phyloP scores from a whole-genome alignment of 2,888 invertebrate genomes.

The Zele albiditarsus region DNA sequence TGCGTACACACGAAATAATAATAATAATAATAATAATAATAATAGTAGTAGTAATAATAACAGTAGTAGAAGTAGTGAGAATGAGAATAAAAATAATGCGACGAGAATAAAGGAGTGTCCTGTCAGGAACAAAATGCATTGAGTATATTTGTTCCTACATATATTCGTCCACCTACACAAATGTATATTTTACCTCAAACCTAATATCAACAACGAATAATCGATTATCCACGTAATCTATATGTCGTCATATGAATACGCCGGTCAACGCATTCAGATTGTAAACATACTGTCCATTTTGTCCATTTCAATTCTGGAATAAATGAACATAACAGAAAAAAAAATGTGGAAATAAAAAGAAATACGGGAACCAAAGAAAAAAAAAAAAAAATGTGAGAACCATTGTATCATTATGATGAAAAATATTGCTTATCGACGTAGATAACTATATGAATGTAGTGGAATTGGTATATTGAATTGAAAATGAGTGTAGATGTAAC shows the following conservation, averaged over 20 bases:
- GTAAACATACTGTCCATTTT: not conserved
- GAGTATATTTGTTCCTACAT: conserved; percentile 55
- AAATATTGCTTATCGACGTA: not conserved
- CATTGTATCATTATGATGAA: not conserved
- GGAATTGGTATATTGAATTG: not conserved
- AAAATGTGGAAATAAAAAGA: not conserved
- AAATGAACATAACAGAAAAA: not conserved
- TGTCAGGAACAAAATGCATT: not conserved
- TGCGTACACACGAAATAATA: too few relatives aligned
- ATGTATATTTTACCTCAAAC: not conserved
- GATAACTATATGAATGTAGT: not conserved
- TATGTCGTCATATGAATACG: not conserved
- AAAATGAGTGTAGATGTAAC: conserved; percentile 6
- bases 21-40: too few relatives aligned
- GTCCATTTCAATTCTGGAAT: not conserved
- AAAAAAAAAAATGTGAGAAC: not conserved
- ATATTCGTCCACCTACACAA: conserved; percentile 31
- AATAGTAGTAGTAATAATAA: too few relatives aligned
- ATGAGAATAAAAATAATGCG: conserved; percentile 32
- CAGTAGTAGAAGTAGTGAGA: too few relatives aligned
- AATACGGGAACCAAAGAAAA: not conserved
- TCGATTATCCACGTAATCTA: not conserved
- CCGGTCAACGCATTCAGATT: not conserved
- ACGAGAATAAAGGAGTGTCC: conserved; percentile 40
- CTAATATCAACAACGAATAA: conserved; percentile 14